Conservation (phyloP, 2,888 invertebrate genomes). For the Agrochola macilenta region DNA sequence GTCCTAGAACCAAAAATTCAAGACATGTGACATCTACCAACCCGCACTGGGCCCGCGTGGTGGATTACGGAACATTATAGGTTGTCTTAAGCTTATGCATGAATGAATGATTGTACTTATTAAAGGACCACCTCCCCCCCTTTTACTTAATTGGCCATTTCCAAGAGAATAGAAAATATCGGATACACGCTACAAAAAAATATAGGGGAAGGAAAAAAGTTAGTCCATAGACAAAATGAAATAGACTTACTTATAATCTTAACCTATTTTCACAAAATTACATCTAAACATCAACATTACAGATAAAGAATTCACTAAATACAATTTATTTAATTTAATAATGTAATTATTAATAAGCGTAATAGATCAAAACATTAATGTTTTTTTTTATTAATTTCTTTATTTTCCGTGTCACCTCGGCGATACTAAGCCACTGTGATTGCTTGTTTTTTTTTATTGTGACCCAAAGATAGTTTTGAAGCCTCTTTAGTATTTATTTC, state of each 20-base stretch:
- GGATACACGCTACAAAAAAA: slow-evolving; percentile 58
- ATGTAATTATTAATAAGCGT: slow-evolving; percentile 90
- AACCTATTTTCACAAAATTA: slow-evolving; percentile 76
- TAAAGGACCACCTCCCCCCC: slow-evolving; percentile 12
- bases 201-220: slow-evolving; percentile 32
- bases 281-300: slow-evolving; percentile 87
- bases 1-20: too few relatives aligned
- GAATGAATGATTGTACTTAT: not conserved
- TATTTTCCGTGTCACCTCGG: slow-evolving; percentile 63
- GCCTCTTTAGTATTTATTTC: not conserved
- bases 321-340: slow-evolving; percentile 84
- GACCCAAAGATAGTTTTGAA: slow-evolving; percentile 24
- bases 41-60: too few relatives aligned
- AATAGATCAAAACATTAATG: slow-evolving; percentile 90
- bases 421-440: slow-evolving; percentile 74
- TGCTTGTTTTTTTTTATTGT: slow-evolving; percentile 67
- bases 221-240: slow-evolving; percentile 44
- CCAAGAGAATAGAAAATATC: slow-evolving; percentile 40
- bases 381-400: slow-evolving; percentile 79
- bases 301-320: slow-evolving; percentile 86
- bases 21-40: too few relatives aligned
- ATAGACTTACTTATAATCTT: slow-evolving; percentile 59
- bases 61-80: too few relatives aligned
- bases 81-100: too few relatives aligned
- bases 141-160: slow-evolving; percentile 41